Evolutionary conservation across 2,113 vertebrate genomes (phyloP).

Genomic region (Anas platyrhynchos): DNA sequence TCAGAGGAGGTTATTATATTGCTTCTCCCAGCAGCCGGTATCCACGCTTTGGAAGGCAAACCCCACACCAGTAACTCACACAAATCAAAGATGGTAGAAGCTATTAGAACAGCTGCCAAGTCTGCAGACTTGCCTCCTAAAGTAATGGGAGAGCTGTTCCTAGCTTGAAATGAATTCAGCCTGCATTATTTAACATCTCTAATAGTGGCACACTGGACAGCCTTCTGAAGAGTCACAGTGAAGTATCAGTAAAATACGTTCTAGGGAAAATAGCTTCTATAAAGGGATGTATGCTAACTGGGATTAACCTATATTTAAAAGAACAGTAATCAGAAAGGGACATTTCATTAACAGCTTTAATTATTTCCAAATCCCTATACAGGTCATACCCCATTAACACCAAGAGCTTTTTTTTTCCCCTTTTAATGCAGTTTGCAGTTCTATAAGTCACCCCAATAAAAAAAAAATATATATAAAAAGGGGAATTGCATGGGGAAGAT

Average conservation of each 20-base stretch:
- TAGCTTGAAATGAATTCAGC: slow-evolving; percentile 1
- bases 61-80: background rate
- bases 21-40: background rate
- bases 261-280: slow-evolving; percentile 27
- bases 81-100: background rate
- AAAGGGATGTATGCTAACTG: slow-evolving; percentile 60
- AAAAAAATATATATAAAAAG: background rate
- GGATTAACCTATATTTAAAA: slow-evolving; percentile 73
- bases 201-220: slow-evolving; percentile 16
- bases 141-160: slow-evolving; percentile 26
- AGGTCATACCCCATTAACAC: slow-evolving; percentile 69
- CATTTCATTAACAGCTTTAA: slow-evolving; percentile 72
- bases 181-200: slow-evolving; percentile 26
- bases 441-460: slow-evolving; percentile 15
- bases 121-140: background rate
- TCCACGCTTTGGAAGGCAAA: background rate
- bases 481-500: accelerated
- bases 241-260: background rate
- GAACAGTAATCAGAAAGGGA: slow-evolving; percentile 62
- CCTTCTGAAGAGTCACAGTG: slow-evolving; percentile 15
- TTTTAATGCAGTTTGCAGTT: slow-evolving; percentile 49
- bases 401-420: background rate
- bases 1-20: background rate
- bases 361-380: slow-evolving; percentile 78
- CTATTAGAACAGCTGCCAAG: background rate